These are phyloP conservation scores for Drosophila sucinea DNA, from an alignment of 1,140 invertebrate species.

Conservation along the genomic window DNA sequence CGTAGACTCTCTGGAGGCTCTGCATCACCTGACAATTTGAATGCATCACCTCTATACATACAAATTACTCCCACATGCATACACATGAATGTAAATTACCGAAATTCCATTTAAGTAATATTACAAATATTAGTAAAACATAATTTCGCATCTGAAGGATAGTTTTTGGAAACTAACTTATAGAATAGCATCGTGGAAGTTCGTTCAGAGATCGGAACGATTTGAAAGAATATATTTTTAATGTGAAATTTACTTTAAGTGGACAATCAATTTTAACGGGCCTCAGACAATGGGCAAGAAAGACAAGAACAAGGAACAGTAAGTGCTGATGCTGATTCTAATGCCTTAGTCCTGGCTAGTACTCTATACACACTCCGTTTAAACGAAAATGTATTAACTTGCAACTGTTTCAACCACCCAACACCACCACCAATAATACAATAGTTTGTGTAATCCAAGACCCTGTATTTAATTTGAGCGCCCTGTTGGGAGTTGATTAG, in stretches of 20 bases:
- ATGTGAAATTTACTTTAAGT: slow-evolving; percentile 13
- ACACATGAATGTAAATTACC: too few species aligned
- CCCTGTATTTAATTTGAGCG: slow-evolving; percentile 64
- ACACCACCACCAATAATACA: neutral
- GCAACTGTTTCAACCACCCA: slow-evolving; percentile 6
- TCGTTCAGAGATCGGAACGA: neutral
- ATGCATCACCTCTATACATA: neutral
- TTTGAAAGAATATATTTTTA: neutral
- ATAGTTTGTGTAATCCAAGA: slow-evolving; percentile 40
- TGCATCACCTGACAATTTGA: neutral
- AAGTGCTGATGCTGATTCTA: slow-evolving; percentile 52
- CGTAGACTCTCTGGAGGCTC: neutral
- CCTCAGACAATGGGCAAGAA: slow-evolving; percentile 73
- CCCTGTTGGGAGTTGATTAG: slow-evolving; percentile 70
- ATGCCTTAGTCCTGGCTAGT: slow-evolving; percentile 46
- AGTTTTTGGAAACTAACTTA: neutral
- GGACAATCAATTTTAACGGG: slow-evolving; percentile 28
- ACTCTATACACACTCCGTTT: slow-evolving; percentile 55
- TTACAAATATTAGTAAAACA: too few species aligned
- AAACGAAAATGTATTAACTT: slow-evolving; percentile 1
- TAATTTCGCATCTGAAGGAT: neutral
- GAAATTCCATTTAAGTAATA: too few species aligned
- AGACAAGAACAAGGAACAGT: slow-evolving; percentile 82
- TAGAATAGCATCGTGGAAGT: neutral
- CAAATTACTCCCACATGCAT: neutral